Evolutionary conservation across 2,888 invertebrate species (phyloP), one percentile per base, ranked within the genome.

Genomic region (Drosophila cognata): DNA sequence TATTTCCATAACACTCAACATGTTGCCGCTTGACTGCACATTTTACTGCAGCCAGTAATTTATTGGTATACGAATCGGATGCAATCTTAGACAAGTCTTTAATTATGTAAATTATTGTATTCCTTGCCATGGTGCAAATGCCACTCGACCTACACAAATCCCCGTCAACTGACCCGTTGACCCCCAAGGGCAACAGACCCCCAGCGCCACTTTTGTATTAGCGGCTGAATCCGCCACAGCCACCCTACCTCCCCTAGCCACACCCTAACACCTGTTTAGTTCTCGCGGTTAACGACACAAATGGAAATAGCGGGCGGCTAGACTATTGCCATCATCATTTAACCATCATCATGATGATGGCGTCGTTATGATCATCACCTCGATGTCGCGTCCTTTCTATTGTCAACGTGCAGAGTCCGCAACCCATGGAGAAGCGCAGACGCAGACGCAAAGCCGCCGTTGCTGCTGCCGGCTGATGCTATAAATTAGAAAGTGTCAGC

Each of bases 401-500:
- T 78, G 76, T 78, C 67, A 72, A 46, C 63, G 48, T 73, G 79
- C 53, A 29, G 61, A 58, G 55, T 35, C 52, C 53, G 4, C 31
- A 43, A 52, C 33, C 71, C 52, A 16, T 31, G 53, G 33, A 71
- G 33, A 53, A 52, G 61, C 43, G 51, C 61, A 79, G 66, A 48
- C 53, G 58, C 38, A 50, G 75, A 51, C 55, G 74, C 21, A 18
- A 18, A 21, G 28, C 16, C 6, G 36, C 28, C 25, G 36, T n/a
- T 13, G 52, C 57, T 46, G 59, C 61, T 48, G 63, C 57, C n/a
- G 70, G 56, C 79, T 71, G 75, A 66, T 79, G 74, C 84, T 77
- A 88, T 90, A 91, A 91, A 91, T 91, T 91, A 88, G 81, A 81
- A 89, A 90, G 86, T 91, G 90, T 84, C 91, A 91, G 88, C 82